These are phyloP conservation scores for Parotia lawesii DNA, from an alignment of 2,113 vertebrate genomes.

Conservation along the genomic window DNA sequence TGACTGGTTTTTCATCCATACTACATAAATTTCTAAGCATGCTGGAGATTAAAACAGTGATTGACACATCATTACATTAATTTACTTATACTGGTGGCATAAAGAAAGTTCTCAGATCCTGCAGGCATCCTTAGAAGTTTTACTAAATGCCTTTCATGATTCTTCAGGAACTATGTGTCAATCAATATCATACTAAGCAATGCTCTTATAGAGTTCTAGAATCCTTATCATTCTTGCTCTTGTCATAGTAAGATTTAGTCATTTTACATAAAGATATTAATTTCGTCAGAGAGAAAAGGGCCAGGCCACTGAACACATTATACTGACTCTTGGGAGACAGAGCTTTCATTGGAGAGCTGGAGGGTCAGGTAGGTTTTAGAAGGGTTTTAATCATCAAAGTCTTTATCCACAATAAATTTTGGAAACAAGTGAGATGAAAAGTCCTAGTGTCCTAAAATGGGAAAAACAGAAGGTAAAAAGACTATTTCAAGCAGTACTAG, in stretches of 20 bases:
- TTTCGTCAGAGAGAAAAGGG: neutral
- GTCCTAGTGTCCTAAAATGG: fast-evolving
- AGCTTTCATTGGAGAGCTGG: neutral
- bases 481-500: neutral
- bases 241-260: neutral
- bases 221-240: neutral
- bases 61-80: neutral
- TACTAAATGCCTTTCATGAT: slow-evolving; percentile 19
- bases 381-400: neutral
- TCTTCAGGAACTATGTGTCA: slow-evolving; percentile 36
- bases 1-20: neutral
- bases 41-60: neutral
- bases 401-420: neutral
- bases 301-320: neutral
- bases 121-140: neutral
- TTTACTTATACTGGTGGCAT: slow-evolving; percentile 29
- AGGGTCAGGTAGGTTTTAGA: neutral
- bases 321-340: neutral
- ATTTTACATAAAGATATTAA: neutral
- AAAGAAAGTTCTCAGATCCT: neutral
- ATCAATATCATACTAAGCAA: neutral
- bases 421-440: neutral
- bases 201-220: neutral
- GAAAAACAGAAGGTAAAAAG: neutral
- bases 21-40: neutral